These are phyloP conservation scores for Manacus vitellinus DNA, from an alignment of 2,113 vertebrate genomes.

Conservation along the genomic window DNA sequence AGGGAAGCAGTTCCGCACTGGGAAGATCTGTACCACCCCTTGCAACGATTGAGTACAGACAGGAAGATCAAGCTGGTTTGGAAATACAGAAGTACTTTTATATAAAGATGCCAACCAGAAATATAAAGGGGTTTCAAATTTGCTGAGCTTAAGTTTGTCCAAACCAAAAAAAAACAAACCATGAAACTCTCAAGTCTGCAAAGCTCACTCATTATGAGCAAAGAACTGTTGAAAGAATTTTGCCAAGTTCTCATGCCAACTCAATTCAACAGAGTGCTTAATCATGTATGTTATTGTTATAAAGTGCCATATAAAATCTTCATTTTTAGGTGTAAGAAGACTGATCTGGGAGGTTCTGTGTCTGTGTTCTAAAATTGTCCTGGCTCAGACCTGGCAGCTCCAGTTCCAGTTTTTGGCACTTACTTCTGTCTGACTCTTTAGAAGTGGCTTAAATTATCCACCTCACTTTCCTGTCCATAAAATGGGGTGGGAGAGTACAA, in stretches of 20 bases:
- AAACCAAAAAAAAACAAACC: background rate
- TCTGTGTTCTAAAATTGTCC: conserved; percentile 38
- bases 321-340: background rate
- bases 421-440: conserved; percentile 27
- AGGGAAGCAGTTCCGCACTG: background rate
- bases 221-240: background rate
- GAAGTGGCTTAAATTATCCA: background rate
- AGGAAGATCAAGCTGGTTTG: background rate
- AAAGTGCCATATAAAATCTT: conserved; percentile 10
- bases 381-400: background rate
- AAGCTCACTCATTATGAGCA: background rate
- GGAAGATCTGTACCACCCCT: background rate
- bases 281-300: conserved; percentile 22
- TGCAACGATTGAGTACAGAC: background rate
- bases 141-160: background rate
- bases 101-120: background rate
- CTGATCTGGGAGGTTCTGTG: background rate
- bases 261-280: background rate
- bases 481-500: background rate
- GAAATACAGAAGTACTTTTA: background rate
- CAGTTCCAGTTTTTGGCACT: conserved; percentile 17
- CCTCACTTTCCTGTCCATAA: background rate
- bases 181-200: background rate
- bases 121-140: background rate
- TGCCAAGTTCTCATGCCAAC: background rate